These are phyloP conservation scores for Apodemus agrarius DNA, from an alignment of 2,797 vertebrate species.

Conservation along the genomic window DNA sequence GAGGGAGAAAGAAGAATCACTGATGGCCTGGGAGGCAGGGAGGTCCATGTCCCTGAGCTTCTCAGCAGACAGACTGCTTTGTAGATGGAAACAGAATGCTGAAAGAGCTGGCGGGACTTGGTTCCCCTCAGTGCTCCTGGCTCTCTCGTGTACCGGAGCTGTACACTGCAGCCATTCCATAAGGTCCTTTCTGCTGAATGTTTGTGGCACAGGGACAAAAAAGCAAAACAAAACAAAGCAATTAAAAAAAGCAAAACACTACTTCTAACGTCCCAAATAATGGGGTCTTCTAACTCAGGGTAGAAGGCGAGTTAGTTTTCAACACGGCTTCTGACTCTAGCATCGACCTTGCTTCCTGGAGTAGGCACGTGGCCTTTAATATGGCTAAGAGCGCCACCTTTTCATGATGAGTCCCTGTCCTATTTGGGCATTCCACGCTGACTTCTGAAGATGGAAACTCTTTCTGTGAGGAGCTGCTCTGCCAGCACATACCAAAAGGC, in stretches of 20 bases:
- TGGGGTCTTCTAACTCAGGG: not conserved
- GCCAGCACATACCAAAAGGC: not conserved
- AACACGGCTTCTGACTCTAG: not conserved
- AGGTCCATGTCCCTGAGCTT: not conserved
- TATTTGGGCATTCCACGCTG: not conserved
- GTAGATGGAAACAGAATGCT: not conserved
- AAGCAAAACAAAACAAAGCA: not conserved
- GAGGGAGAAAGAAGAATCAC: not conserved
- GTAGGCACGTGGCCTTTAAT: not conserved
- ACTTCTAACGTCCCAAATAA: slow-evolving; percentile 5
- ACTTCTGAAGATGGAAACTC: not conserved
- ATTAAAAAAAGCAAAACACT: not conserved
- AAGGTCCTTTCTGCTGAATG: accelerated
- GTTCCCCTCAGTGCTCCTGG: not conserved
- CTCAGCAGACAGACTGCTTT: not conserved
- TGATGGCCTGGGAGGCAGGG: not conserved
- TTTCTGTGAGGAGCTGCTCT: not conserved
- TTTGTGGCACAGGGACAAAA: not conserved
- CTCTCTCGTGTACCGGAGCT: not conserved
- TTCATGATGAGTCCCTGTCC: not conserved
- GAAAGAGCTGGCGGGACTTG: not conserved
- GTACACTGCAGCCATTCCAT: not conserved
- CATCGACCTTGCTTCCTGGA: not conserved
- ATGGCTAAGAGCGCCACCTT: not conserved
- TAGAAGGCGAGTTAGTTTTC: not conserved